Conservation (phyloP, 2,113 vertebrate genomes). For the Meleagris gallopavo region DNA sequence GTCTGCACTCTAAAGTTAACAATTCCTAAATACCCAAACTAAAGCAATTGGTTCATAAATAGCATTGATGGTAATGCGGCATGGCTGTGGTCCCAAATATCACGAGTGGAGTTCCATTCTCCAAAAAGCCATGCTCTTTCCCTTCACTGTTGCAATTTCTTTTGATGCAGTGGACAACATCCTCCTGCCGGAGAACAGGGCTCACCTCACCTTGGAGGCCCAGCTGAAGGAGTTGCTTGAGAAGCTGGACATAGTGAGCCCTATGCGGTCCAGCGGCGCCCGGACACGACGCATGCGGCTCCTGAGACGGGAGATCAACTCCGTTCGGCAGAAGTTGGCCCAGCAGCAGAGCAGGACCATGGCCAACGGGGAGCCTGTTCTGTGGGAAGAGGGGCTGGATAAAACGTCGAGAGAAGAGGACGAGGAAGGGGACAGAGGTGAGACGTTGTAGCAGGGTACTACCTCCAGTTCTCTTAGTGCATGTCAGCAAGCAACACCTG, state of each 20-base stretch:
- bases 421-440: constrained; percentile 76
- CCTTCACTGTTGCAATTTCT: constrained; percentile 14
- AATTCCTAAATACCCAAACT: neutral
- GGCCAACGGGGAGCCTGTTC: constrained; percentile 80
- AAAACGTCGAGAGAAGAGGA: constrained; percentile 71
- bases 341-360: constrained; percentile 81
- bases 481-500: neutral
- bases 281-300: constrained; percentile 91
- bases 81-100: neutral
- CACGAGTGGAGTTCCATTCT: neutral
- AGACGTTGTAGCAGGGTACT: constrained; percentile 36
- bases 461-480: neutral
- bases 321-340: constrained; percentile 85
- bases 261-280: constrained; percentile 90
- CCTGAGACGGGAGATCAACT: constrained; percentile 92
- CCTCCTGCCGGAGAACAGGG: constrained; percentile 91
- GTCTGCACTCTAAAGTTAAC: neutral
- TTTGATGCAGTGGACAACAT: constrained; percentile 91
- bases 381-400: constrained; percentile 74
- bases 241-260: constrained; percentile 93
- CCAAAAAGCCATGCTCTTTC: neutral
- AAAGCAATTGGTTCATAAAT: neutral
- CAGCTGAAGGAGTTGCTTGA: constrained; percentile 96
- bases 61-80: neutral
- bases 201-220: constrained; percentile 90